These are phyloP conservation scores for Mus spretus DNA, from an alignment of 2,797 vertebrate species.

Conservation along the genomic window DNA sequence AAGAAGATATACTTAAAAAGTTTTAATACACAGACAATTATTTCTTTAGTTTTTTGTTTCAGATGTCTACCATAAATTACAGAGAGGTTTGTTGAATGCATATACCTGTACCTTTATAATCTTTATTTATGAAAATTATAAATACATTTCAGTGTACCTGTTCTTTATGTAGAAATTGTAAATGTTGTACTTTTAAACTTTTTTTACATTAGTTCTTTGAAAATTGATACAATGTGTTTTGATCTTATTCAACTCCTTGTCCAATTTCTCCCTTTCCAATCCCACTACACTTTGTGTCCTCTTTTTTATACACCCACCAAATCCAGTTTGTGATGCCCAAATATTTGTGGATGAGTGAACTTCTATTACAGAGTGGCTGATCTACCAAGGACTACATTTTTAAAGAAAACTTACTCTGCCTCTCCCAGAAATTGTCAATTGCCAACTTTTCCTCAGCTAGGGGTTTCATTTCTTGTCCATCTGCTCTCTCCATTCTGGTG, in stretches of 20 bases:
- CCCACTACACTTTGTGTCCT: neutral
- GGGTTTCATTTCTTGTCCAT: neutral
- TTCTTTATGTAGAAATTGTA: neutral
- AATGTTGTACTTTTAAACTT: neutral
- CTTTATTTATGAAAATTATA: conserved; percentile 50
- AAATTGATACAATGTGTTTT: neutral
- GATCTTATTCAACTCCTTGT: neutral
- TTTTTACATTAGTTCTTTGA: neutral
- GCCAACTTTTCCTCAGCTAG: neutral
- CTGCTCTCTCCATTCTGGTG: neutral
- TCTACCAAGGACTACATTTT: neutral
- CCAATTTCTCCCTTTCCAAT: neutral
- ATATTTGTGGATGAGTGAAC: neutral
- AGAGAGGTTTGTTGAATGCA: neutral
- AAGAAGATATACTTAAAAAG: conserved; percentile 11
- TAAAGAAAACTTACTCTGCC: neutral
- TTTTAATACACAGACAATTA: neutral
- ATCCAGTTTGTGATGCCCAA: neutral
- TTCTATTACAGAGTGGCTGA: neutral
- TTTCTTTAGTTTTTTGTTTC: conserved; percentile 36
- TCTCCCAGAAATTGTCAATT: neutral
- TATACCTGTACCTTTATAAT: conserved; percentile 18
- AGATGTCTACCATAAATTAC: neutral
- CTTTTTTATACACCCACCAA: neutral
- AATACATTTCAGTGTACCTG: neutral